Conservation (phyloP, 2,888 invertebrate species). For the Acrobeloides nanus region DNA sequence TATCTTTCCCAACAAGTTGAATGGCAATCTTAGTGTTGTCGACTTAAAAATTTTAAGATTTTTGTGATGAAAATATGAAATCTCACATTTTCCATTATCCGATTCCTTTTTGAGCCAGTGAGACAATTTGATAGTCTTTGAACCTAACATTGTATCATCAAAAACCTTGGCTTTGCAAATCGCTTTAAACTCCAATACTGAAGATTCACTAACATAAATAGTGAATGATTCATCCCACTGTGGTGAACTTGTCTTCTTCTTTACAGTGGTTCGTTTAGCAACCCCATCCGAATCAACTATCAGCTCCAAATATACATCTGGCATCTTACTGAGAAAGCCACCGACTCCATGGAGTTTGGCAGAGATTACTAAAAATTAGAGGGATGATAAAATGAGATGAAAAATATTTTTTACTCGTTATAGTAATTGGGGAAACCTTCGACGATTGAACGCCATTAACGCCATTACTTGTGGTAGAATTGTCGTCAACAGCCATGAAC, state of each 20-base stretch:
- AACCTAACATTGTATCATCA: conserved; percentile 45
- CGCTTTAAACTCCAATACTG: conserved; percentile 35
- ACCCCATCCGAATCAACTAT: conserved; percentile 29
- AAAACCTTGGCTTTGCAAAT: conserved; percentile 48
- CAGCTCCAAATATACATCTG: conserved; percentile 49
- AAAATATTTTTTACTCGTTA: no score
- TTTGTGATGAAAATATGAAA: not conserved
- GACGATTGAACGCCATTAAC: not conserved
- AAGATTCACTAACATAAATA: conserved; percentile 35
- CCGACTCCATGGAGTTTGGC: conserved; percentile 32
- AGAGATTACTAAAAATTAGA: conserved; percentile 36
- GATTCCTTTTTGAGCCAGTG: conserved; percentile 39
- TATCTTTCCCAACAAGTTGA: conserved; percentile 34
- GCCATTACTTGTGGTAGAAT: not conserved
- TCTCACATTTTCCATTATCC: conserved; percentile 45
- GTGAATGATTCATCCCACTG: conserved; percentile 49
- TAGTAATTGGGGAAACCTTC: not conserved
- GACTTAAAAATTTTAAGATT: conserved; percentile 29
- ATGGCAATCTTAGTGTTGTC: conserved; percentile 30
- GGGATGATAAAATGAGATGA: no score
- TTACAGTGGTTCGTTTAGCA: conserved; percentile 37
- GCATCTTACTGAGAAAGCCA: conserved; percentile 31
- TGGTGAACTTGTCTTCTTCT: conserved; percentile 46
- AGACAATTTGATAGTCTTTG: conserved; percentile 42
- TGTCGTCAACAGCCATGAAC: not conserved